These are phyloP conservation scores for Carpatolechia fugitivella DNA, from an alignment of 2,888 invertebrate genomes.

Conservation along the genomic window DNA sequence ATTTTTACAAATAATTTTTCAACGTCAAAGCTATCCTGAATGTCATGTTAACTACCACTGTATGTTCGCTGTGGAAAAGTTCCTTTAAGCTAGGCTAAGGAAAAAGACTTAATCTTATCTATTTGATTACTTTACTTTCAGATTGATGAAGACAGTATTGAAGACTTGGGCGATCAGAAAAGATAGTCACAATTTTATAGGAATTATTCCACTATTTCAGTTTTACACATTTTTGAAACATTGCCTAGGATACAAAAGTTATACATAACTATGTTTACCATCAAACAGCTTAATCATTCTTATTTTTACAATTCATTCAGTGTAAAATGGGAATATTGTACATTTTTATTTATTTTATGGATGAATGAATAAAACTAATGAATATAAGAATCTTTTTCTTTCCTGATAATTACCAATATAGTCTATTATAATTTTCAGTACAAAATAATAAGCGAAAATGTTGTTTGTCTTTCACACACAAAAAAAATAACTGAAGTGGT, in stretches of 20 bases:
- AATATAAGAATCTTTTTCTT: no score
- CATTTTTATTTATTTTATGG: conserved; percentile 38
- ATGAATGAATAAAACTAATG: conserved; percentile 30
- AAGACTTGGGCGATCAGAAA: conserved; percentile 95
- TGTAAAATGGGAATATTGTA: conserved; percentile 39
- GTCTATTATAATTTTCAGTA: no score
- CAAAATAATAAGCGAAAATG: background rate
- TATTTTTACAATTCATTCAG: background rate
- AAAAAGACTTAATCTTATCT: no score
- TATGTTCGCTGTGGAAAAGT: no score
- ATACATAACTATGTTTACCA: background rate
- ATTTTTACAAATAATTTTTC: no score
- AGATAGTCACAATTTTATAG: conserved; percentile 79
- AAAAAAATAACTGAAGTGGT: no score
- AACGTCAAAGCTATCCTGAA: no score
- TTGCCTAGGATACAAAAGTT: background rate
- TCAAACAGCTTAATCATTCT: background rate
- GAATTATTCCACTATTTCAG: conserved; percentile 21
- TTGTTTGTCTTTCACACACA: background rate
- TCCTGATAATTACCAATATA: no score
- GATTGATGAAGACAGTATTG: conserved; percentile 95
- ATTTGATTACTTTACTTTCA: conserved; percentile 48
- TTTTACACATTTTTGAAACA: conserved; percentile 15
- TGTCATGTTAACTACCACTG: no score
- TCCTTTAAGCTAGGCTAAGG: no score